Conservation (phyloP, 2,113 vertebrate species). For the Harpagus bidentatus region DNA sequence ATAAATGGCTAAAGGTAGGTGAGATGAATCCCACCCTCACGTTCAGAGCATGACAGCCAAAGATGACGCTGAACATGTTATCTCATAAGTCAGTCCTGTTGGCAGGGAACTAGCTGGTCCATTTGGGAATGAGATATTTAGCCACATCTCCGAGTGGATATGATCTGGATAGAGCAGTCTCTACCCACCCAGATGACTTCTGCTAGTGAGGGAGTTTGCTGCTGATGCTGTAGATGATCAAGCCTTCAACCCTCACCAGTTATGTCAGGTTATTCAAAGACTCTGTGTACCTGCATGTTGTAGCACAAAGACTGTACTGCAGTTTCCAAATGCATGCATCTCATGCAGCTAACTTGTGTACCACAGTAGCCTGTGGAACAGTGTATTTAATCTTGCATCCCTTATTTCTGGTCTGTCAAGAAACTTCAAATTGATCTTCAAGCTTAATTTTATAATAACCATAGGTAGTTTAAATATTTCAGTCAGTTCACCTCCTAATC, state of each 20-base stretch:
- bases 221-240: background rate
- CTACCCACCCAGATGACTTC: background rate
- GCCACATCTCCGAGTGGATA: fast-evolving
- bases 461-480: slow-evolving; percentile 63
- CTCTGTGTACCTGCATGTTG: fast-evolving
- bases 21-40: background rate
- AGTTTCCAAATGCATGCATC: background rate
- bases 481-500: slow-evolving; percentile 59
- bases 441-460: slow-evolving; percentile 59
- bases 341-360: background rate
- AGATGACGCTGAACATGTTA: background rate
- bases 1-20: background rate
- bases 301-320: background rate
- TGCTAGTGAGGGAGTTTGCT: background rate
- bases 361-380: background rate
- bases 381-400: slow-evolving; percentile 1
- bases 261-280: background rate
- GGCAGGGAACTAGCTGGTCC: background rate
- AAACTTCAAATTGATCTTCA: slow-evolving; percentile 37
- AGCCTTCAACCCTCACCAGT: background rate
- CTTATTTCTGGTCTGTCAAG: slow-evolving; percentile 35
- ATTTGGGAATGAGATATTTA: background rate
- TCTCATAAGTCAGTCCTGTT: background rate
- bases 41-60: background rate
- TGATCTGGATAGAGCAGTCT: background rate